phyloP scores from a whole-genome alignment of 2,113 vertebrate genomes.

The Delphinapterus leucas region DNA sequence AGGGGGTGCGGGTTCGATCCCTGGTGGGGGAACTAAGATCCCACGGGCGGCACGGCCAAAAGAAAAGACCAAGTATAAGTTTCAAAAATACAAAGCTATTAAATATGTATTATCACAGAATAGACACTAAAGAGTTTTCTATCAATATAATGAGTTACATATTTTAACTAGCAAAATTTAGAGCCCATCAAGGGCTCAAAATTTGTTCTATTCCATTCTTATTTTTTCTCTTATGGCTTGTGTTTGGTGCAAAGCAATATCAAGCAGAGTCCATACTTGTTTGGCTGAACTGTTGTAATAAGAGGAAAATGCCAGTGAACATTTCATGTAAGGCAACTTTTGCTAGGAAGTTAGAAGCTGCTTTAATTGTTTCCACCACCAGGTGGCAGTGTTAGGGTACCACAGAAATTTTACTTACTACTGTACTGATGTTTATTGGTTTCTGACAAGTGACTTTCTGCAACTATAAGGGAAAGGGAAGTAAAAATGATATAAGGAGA shows the following conservation, averaged over 20 bases:
- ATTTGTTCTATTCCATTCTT: background rate
- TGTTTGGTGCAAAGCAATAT: background rate
- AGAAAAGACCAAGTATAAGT: background rate
- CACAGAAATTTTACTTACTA: background rate
- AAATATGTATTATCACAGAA: background rate
- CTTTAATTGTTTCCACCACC: constrained; percentile 23
- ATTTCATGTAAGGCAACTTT: background rate
- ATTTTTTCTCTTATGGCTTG: background rate
- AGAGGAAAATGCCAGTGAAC: background rate
- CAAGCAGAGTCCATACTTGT: background rate
- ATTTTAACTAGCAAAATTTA: constrained; percentile 30
- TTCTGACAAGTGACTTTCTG: background rate
- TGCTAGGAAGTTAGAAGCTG: background rate
- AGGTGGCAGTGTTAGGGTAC: constrained; percentile 41
- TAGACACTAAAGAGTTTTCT: background rate
- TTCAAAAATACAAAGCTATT: background rate
- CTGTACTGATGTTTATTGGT: background rate
- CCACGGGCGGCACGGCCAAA: no score
- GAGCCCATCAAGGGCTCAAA: background rate
- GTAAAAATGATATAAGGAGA: background rate
- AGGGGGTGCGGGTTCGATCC: no score
- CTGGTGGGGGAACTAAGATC: no score
- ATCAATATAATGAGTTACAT: background rate
- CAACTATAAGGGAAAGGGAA: background rate
- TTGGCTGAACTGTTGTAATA: background rate